phyloP scores from a whole-genome alignment of 2,113 vertebrate species.

The Capreolus pygargus region DNA sequence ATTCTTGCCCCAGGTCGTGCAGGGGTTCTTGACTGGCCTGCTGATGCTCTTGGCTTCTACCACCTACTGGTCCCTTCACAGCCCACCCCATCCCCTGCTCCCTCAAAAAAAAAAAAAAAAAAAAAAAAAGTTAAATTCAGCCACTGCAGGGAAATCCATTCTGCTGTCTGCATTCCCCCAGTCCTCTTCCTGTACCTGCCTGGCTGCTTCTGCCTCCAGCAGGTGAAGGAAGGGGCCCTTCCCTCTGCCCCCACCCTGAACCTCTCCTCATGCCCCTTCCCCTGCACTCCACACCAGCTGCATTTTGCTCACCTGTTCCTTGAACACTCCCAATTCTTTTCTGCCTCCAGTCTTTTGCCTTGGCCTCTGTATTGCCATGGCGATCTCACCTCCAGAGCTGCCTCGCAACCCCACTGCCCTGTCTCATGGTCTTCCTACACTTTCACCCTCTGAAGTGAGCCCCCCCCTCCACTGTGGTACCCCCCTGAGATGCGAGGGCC shows the following conservation, averaged over 20 bases:
- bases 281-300: too few species aligned
- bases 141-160: neutral
- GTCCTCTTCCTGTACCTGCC: neutral
- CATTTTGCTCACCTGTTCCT: neutral
- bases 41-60: neutral
- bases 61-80: neutral
- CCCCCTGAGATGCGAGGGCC: neutral
- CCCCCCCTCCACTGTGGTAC: rapidly evolving
- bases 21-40: neutral
- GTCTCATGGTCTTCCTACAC: neutral
- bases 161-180: neutral
- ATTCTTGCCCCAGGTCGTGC: neutral
- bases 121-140: neutral
- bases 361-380: neutral
- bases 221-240: neutral
- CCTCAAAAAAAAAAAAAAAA: neutral
- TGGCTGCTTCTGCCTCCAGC: neutral
- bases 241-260: neutral
- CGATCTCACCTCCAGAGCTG: neutral
- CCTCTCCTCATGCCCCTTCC: too few species aligned
- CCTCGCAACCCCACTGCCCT: neutral
- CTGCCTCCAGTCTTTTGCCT: neutral
- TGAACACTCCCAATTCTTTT: neutral
- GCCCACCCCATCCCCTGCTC: rapidly evolving
- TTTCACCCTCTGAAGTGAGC: neutral